Percentiles rank a stretch among this genome's conserved stretches.
Evolutionary conservation across 2,888 invertebrate genomes (phyloP).

Genomic region (Trachelus troglodyta): DNA sequence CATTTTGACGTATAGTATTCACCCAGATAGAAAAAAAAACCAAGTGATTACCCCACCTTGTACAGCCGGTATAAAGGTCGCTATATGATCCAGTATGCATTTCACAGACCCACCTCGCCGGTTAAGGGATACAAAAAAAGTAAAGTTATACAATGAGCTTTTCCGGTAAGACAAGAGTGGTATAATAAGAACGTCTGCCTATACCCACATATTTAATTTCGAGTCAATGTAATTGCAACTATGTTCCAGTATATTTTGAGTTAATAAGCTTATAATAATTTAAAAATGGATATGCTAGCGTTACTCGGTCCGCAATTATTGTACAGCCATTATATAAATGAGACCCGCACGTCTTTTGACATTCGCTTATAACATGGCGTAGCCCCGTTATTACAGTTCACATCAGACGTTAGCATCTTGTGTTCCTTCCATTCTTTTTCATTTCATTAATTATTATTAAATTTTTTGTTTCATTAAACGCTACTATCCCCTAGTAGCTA

Average conservation of each 20-base stretch:
- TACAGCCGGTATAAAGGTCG: not conserved
- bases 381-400: constrained; percentile 18
- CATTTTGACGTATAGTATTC: not conserved
- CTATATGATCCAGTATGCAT: not conserved
- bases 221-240: constrained; percentile 31
- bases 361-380: constrained; percentile 18
- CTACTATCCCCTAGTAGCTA: constrained; percentile 45
- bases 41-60: not conserved
- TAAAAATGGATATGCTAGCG: constrained; percentile 54
- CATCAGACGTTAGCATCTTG: constrained; percentile 17
- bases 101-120: not conserved
- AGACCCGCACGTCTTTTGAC: constrained; percentile 22
- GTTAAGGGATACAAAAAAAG: not conserved
- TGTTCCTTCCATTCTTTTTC: constrained; percentile 29
- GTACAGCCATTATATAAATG: constrained; percentile 47
- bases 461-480: constrained; percentile 16
- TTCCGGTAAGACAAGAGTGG: not conserved
- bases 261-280: constrained; percentile 33
- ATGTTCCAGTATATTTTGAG: constrained; percentile 25
- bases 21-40: not conserved
- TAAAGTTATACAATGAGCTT: not conserved
- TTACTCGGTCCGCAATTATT: constrained; percentile 47
- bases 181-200: not conserved
- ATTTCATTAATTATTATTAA: constrained; percentile 25
- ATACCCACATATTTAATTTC: constrained; percentile 19